These are phyloP conservation scores for Polypterus senegalus DNA, from an alignment of 2,113 vertebrate species.

Conservation along the genomic window DNA sequence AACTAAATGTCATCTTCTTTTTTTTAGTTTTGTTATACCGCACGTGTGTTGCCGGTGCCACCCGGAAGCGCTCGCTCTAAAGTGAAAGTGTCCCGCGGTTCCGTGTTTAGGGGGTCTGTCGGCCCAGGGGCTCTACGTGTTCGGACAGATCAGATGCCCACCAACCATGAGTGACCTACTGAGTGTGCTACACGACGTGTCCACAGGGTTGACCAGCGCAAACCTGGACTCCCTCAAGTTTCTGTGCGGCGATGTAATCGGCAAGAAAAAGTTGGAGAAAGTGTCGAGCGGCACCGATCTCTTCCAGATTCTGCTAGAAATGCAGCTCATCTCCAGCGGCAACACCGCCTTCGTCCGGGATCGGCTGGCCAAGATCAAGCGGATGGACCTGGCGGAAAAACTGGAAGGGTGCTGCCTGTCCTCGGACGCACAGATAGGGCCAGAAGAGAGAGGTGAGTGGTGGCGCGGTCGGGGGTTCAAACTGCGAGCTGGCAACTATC, in stretches of 20 bases:
- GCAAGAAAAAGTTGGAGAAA: conserved; percentile 31
- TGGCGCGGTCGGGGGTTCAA: no score
- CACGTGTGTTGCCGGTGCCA: no score
- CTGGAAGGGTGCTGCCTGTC: conserved; percentile 9
- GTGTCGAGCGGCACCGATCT: conserved; percentile 25
- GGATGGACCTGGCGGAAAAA: conserved; percentile 25
- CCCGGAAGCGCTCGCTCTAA: no score
- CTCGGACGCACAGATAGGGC: conserved; percentile 7
- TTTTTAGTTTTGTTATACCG: no score
- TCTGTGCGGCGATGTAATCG: conserved; percentile 24
- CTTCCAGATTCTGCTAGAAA: conserved; percentile 42
- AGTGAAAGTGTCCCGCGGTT: no score
- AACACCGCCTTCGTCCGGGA: background rate
- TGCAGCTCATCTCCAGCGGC: conserved; percentile 1
- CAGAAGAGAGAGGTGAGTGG: conserved; percentile 41
- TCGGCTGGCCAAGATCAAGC: conserved; percentile 4
- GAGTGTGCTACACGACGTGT: conserved; percentile 35
- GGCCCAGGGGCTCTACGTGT: no score
- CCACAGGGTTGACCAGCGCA: background rate
- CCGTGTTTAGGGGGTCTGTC: no score
- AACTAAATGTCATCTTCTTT: no score
- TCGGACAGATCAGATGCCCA: no score
- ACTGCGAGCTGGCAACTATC: no score
- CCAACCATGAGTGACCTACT: conserved; percentile 28
- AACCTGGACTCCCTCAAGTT: conserved; percentile 42